Evolutionary conservation across 1,140 invertebrate genomes (phyloP).

Genomic region (Drosophila ironensis): DNA sequence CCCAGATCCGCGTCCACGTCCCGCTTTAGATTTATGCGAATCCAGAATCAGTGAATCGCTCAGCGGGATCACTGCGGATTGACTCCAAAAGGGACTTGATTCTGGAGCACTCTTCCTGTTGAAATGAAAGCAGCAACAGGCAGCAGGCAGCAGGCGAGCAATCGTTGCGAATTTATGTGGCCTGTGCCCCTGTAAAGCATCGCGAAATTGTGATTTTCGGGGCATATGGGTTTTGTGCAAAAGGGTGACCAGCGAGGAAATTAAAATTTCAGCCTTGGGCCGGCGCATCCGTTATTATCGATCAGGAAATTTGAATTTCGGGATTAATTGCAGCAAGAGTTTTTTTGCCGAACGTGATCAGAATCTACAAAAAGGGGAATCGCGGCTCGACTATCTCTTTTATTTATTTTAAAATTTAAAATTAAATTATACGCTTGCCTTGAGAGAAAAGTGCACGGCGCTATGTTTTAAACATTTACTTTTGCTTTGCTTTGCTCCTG

Average conservation of each 20-base stretch:
- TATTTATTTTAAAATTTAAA: slow-evolving; percentile 71
- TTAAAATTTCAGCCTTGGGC: slow-evolving; percentile 10
- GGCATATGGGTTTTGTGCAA: slow-evolving; percentile 27
- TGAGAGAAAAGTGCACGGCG: slow-evolving; percentile 69
- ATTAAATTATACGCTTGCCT: slow-evolving; percentile 72
- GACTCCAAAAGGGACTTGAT: slow-evolving; percentile 34
- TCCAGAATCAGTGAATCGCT: slow-evolving; percentile 52
- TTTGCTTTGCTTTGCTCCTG: slow-evolving; percentile 41
- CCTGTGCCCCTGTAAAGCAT: no score
- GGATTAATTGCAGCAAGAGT: no score
- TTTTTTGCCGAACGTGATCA: no score
- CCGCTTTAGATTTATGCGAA: slow-evolving; percentile 63
- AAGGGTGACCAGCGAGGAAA: slow-evolving; percentile 12
- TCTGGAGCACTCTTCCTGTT: slow-evolving; percentile 52
- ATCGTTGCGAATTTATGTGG: slow-evolving; percentile 58
- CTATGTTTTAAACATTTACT: slow-evolving; percentile 75
- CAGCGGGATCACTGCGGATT: slow-evolving; percentile 52
- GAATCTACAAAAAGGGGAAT: no score
- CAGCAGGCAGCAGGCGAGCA: slow-evolving; percentile 60
- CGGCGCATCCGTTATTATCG: slow-evolving; percentile 8
- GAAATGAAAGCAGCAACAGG: slow-evolving; percentile 75
- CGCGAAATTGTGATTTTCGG: neutral
- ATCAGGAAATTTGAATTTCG: slow-evolving; percentile 16
- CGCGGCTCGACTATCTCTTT: slow-evolving; percentile 19
- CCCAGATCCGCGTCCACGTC: no score